Conservation (phyloP, 1,140 invertebrate species). For the Neodiprion lecontei region DNA sequence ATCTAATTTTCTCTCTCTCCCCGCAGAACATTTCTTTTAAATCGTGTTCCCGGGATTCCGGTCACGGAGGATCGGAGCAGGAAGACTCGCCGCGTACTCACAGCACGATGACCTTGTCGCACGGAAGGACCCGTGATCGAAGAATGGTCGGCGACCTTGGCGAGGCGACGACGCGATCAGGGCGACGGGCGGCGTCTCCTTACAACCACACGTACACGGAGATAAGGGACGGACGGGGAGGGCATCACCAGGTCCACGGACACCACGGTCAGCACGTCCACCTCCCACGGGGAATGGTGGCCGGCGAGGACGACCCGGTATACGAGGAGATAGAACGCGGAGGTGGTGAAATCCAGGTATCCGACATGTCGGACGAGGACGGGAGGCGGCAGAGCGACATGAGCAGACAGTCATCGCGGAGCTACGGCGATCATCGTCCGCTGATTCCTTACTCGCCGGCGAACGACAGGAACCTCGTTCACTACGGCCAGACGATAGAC, state of each 20-base stretch:
- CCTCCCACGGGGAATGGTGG: slow-evolving; percentile 30
- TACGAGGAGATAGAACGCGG: slow-evolving; percentile 82
- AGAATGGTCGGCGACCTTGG: slow-evolving; percentile 38
- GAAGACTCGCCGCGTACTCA: slow-evolving; percentile 70
- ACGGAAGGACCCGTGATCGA: slow-evolving; percentile 44
- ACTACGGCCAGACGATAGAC: slow-evolving; percentile 55
- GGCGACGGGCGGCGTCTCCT: slow-evolving; percentile 59
- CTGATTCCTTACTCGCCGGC: slow-evolving; percentile 74
- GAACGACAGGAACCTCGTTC: slow-evolving; percentile 61
- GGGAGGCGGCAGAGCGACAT: slow-evolving; percentile 79
- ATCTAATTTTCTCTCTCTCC: slow-evolving; percentile 37
- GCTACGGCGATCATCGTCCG: slow-evolving; percentile 81
- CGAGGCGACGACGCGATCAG: slow-evolving; percentile 36
- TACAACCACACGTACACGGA: slow-evolving; percentile 74
- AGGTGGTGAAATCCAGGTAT: slow-evolving; percentile 71
- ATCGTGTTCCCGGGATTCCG: slow-evolving; percentile 70
- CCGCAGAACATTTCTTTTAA: slow-evolving; percentile 77
- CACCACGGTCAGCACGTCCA: slow-evolving; percentile 52
- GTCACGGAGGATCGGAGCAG: slow-evolving; percentile 70
- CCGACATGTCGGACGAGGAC: slow-evolving; percentile 81
- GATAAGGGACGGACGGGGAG: slow-evolving; percentile 63
- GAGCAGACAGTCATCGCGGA: slow-evolving; percentile 77
- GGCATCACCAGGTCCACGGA: slow-evolving; percentile 35
- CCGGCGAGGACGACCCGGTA: slow-evolving; percentile 75
- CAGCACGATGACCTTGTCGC: slow-evolving; percentile 58